Conservation (phyloP, 1,140 invertebrate species). For the Neodiprion lecontei region DNA sequence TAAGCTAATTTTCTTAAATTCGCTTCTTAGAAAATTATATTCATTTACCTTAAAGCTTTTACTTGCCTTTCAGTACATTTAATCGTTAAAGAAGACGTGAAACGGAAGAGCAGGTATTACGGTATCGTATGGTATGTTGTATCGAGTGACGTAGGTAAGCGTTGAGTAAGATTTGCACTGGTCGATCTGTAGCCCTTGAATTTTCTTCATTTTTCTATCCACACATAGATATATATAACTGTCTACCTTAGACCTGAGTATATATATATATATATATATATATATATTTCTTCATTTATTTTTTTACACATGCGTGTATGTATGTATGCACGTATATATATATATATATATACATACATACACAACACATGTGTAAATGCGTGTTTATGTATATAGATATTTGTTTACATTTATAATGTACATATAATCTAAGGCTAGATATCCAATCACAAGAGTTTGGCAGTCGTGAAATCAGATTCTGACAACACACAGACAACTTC, state of each 20-base stretch:
- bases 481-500: background rate
- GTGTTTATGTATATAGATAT: conserved; percentile 35
- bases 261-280: conserved; percentile 8
- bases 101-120: too few relatives aligned
- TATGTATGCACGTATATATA: conserved; percentile 13
- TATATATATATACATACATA: conserved; percentile 25
- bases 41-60: too few relatives aligned
- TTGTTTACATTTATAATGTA: conserved; percentile 31
- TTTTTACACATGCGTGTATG: conserved; percentile 17
- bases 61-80: too few relatives aligned
- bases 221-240: background rate
- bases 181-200: too few relatives aligned
- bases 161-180: too few relatives aligned
- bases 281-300: background rate
- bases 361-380: conserved; percentile 34
- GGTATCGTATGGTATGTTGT: too few relatives aligned
- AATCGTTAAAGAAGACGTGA: too few relatives aligned
- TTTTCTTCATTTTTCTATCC: too few relatives aligned
- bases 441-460: conserved; percentile 24
- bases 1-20: too few relatives aligned
- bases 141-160: too few relatives aligned
- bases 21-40: too few relatives aligned
- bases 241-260: background rate
- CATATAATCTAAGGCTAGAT: conserved; percentile 14
- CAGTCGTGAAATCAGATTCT: conserved; percentile 18